Evolutionary conservation across 2,888 invertebrate genomes (phyloP), one percentile per base, ranked within the genome.

Genomic region (Neuroscelio doddi): DNA sequence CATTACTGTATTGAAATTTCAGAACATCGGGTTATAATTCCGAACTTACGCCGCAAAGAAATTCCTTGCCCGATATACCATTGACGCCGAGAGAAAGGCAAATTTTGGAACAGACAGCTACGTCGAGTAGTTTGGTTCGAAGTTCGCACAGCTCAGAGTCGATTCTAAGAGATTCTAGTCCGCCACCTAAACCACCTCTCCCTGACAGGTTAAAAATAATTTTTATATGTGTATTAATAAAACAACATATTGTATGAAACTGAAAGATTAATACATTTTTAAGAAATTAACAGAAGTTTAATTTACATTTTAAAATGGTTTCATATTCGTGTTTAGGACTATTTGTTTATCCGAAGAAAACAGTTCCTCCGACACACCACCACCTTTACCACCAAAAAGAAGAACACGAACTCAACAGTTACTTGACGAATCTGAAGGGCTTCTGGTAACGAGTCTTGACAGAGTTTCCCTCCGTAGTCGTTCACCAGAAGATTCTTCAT

Each of bases 161-260:
- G 30, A 91, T 94, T 74, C 85, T 94, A 77, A 86, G 88, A 78
- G 90, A 90, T 80, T 86, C 91, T 68, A 90, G 89, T 84, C 93
- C 93, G 32, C 90, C 91, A 61, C 94, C 95, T 8, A 96, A 96
- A 86, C 96, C 96, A 44, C 95, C 96, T 49, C 87, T 96, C 74
- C 95, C 96, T 55, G 90, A 90, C 75, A 89, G 92, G 91, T 92
- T 83, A 82, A 41, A 10, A 17, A 12, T 1, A 36, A 14, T 15
- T 36, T 8, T 26, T 26, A 26, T 26, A 7, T 26, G 8, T 7
- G 26, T n/a, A n/a, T n/a, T n/a, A n/a, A n/a, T n/a, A n/a, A n/a
- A n/a, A n/a, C n/a, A n/a, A 10, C n/a, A 21, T 0, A n/a, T n/a
- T n/a, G n/a, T n/a, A n/a, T n/a, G n/a, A n/a, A n/a, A n/a, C n/a